These are phyloP conservation scores for Dioctria rufipes DNA, from an alignment of 2,888 invertebrate species.

Conservation along the genomic window DNA sequence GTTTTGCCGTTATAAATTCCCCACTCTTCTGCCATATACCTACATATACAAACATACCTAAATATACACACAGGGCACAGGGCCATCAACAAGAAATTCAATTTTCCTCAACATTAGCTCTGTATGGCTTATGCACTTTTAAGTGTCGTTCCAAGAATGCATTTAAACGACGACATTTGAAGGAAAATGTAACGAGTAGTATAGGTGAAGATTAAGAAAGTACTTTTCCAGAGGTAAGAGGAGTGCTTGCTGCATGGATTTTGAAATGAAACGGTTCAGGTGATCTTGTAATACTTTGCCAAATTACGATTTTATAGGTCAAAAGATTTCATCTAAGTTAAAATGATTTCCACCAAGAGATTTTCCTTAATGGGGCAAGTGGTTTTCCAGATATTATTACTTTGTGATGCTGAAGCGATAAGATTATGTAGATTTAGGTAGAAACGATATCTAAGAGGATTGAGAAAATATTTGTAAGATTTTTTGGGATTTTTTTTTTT, in stretches of 20 bases:
- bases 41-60: neutral
- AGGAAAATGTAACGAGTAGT: neutral
- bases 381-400: conserved; percentile 30
- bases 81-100: conserved; percentile 64
- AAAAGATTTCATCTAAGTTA: conserved; percentile 48
- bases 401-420: conserved; percentile 12
- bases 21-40: neutral
- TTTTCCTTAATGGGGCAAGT: conserved; percentile 45
- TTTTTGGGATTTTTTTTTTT: neutral
- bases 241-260: neutral
- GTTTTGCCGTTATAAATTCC: neutral
- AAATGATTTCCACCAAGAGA: conserved; percentile 40
- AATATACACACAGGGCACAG: neutral
- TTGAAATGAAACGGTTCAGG: neutral
- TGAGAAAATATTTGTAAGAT: neutral
- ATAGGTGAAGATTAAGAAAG: conserved; percentile 36
- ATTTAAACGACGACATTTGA: conserved; percentile 39
- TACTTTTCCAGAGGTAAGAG: conserved; percentile 3
- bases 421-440: conserved; percentile 25
- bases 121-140: conserved; percentile 58
- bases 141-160: conserved; percentile 59
- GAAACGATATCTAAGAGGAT: neutral
- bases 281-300: conserved; percentile 47
- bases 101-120: conserved; percentile 67
- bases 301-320: conserved; percentile 49